These are phyloP conservation scores for Engystomops pustulosus DNA, from an alignment of 2,113 vertebrate genomes.

Conservation along the genomic window DNA sequence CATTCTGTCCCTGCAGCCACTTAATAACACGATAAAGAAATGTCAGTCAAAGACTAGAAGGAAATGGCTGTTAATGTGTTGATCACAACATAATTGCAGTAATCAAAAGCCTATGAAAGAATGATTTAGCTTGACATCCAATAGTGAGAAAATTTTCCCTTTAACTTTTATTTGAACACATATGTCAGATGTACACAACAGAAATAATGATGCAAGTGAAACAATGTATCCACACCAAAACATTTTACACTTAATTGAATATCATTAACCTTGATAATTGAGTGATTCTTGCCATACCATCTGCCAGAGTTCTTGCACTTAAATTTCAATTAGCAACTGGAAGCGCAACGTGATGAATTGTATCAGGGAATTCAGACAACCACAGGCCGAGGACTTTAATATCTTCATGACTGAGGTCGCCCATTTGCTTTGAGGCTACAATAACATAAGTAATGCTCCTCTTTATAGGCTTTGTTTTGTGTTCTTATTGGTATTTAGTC, in stretches of 20 bases:
- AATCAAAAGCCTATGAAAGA: neutral
- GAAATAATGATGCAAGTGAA: constrained; percentile 24
- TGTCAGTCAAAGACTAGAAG: too few species aligned
- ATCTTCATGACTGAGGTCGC: constrained; percentile 28
- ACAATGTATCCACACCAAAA: constrained; percentile 44
- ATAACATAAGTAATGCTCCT: constrained; percentile 20
- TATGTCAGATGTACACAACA: constrained; percentile 41
- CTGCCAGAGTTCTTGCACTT: constrained; percentile 35
- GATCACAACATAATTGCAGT: neutral
- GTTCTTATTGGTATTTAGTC: neutral
- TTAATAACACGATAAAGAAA: too few species aligned
- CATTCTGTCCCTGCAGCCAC: too few species aligned
- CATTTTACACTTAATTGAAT: constrained; percentile 50
- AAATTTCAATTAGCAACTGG: constrained; percentile 53
- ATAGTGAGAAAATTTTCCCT: neutral
- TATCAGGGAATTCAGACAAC: constrained; percentile 37
- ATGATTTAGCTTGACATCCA: neutral
- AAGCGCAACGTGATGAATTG: constrained; percentile 36
- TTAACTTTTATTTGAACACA: constrained; percentile 24
- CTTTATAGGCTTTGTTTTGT: constrained; percentile 4
- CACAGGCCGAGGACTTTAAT: constrained; percentile 15
- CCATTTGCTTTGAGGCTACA: constrained; percentile 28
- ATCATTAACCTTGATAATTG: constrained; percentile 56
- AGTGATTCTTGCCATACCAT: constrained; percentile 51
- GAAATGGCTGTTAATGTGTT: neutral